Evolutionary conservation across 2,113 vertebrate genomes (phyloP).

Genomic region (Baryphthengus martii): DNA sequence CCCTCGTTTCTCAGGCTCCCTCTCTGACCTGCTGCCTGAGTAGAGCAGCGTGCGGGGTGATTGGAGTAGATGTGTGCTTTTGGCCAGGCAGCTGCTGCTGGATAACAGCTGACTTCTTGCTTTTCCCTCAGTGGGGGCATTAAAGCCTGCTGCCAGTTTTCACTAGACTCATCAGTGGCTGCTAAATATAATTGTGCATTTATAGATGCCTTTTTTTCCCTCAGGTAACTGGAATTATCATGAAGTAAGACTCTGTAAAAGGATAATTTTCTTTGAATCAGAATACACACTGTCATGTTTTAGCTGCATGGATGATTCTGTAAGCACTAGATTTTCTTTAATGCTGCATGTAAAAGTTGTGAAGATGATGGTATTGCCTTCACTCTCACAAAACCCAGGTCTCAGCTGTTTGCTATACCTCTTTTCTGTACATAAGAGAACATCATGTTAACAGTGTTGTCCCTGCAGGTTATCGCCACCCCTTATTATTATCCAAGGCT

Average conservation of each 20-base stretch:
- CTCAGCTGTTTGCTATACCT: not conserved
- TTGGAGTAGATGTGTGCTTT: not conserved
- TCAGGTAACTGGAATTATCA: not conserved
- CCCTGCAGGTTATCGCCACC: not conserved
- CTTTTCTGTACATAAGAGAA: not conserved
- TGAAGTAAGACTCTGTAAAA: not conserved
- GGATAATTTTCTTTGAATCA: not conserved
- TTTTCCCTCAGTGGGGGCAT: slow-evolving; percentile 33
- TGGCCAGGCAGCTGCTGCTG: slow-evolving; percentile 58
- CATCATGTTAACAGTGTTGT: not conserved
- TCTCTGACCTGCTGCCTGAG: slow-evolving; percentile 44
- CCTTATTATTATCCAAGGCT: not conserved
- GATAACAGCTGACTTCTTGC: slow-evolving; percentile 41
- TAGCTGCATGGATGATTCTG: not conserved
- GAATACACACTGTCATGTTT: not conserved
- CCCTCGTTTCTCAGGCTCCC: slow-evolving; percentile 64
- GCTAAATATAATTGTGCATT: not conserved
- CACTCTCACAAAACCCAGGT: not conserved
- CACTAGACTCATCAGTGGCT: not conserved
- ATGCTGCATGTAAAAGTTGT: not conserved
- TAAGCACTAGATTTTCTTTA: not conserved
- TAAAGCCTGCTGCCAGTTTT: slow-evolving; percentile 42
- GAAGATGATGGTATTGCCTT: not conserved
- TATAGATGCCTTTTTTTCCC: not conserved
- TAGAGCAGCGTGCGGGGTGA: not conserved